A percentile compares a stretch with the other conserved stretches of the same genome.
Evolutionary conservation across 2,797 vertebrate genomes (phyloP).

Genomic region (Acanthornis magna): DNA sequence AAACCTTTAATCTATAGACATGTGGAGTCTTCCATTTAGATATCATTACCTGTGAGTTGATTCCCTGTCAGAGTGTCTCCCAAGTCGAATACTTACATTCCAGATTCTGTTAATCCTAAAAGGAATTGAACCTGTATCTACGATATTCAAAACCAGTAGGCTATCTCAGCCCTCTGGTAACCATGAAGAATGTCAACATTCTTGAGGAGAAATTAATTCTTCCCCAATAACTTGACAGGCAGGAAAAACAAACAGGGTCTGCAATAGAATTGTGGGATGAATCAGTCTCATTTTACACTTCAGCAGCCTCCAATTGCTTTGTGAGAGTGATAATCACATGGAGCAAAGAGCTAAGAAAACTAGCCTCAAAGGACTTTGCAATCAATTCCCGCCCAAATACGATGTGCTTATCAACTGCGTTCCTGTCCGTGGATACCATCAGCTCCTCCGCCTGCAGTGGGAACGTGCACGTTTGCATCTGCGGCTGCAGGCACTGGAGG

Average conservation of each 20-base stretch:
- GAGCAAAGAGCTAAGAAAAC: not conserved
- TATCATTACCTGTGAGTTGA: not conserved
- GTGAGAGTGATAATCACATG: not conserved
- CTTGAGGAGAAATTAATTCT: not conserved
- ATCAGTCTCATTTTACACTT: conserved; percentile 35
- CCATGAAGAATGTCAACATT: not conserved
- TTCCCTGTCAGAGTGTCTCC: not conserved
- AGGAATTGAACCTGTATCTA: not conserved
- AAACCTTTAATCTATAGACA: not conserved
- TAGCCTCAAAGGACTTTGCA: not conserved
- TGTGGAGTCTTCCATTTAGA: not conserved
- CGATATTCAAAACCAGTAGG: not conserved
- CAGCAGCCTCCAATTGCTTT: conserved; percentile 8
- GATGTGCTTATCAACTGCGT: not conserved
- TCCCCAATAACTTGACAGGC: not conserved
- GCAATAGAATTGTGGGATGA: not conserved
- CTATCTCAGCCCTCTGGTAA: not conserved
- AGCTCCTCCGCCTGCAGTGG: not conserved
- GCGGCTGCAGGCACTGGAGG: not conserved
- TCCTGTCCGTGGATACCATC: not conserved
- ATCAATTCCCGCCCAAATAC: not conserved
- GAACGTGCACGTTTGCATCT: not conserved
- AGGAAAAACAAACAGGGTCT: not conserved
- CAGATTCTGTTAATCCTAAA: not conserved
- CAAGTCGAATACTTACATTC: not conserved